Evolutionary conservation across 2,797 vertebrate genomes (phyloP).

Genomic region (Bucorvus abyssinicus): DNA sequence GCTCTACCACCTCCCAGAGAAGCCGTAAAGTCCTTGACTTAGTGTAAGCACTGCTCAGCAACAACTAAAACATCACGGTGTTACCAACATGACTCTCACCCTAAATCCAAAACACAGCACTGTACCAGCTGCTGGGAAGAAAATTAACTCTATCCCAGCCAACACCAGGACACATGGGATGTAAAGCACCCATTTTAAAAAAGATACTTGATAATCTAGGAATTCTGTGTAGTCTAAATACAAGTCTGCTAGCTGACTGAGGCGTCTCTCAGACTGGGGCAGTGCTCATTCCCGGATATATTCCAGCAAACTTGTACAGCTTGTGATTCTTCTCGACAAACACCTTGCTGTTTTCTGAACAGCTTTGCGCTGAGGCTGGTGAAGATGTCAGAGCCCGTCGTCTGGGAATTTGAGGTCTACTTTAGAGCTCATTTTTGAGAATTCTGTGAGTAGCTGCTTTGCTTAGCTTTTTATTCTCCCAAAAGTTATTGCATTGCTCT

Average conservation of each 20-base stretch:
- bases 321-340: neutral
- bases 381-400: neutral
- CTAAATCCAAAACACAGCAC: neutral
- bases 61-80: neutral
- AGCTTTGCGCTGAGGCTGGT: neutral
- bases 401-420: neutral
- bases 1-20: neutral
- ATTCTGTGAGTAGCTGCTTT: neutral
- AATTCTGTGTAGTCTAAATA: neutral
- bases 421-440: neutral
- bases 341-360: neutral
- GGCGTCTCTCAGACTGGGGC: neutral
- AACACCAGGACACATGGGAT: neutral
- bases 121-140: neutral
- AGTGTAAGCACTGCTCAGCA: neutral
- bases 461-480: accelerated
- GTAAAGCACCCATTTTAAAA: neutral
- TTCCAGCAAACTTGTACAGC: neutral
- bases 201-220: neutral
- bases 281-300: neutral
- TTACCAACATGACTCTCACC: neutral
- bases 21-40: neutral
- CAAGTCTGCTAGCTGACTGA: neutral
- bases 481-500: neutral
- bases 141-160: neutral